Evolutionary conservation across 2,113 vertebrate species (phyloP).

Genomic region (Acinonyx jubatus): DNA sequence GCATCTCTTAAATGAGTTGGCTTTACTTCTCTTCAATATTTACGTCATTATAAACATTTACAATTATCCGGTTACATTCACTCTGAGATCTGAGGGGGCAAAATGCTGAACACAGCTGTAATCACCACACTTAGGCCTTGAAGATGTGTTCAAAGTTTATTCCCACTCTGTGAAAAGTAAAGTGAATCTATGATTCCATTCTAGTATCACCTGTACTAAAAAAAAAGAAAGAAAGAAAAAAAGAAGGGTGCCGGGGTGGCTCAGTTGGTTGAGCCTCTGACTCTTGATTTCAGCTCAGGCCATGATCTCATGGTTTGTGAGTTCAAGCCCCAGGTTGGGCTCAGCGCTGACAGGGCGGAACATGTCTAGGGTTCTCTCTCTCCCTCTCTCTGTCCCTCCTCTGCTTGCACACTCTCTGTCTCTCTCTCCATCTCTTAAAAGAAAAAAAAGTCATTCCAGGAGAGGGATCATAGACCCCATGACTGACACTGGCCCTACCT

Average conservation of each 20-base stretch:
- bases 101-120: not conserved
- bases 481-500: no score
- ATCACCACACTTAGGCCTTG: not conserved
- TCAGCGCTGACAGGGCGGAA: no score
- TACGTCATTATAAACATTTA: not conserved
- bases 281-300: no score
- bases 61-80: not conserved
- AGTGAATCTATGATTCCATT: not conserved
- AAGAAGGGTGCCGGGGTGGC: rapidly evolving
- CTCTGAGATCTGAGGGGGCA: not conserved
- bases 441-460: not conserved
- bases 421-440: no score
- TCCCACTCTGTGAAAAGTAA: not conserved
- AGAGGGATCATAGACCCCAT: not conserved
- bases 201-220: no score
- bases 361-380: no score
- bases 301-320: no score
- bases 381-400: no score
- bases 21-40: not conserved
- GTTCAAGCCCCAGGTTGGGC: no score
- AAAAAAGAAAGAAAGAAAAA: no score
- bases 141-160: not conserved
- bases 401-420: no score
- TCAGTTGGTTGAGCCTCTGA: no score
- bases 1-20: not conserved